Conservation (phyloP, 2,888 invertebrate genomes). For the Tipula helvola region DNA sequence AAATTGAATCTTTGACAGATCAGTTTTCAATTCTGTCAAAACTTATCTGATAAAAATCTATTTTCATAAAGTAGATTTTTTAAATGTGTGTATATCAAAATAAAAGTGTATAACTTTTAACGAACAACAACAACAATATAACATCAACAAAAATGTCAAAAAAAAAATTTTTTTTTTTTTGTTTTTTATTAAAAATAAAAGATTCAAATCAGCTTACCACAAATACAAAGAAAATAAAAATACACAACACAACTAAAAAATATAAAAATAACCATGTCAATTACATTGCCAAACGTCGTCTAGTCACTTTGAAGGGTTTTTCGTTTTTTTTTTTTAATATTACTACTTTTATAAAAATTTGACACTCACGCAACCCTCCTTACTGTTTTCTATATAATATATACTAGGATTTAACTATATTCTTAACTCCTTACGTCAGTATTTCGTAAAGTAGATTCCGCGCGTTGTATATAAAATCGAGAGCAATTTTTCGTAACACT, state of each 20-base stretch:
- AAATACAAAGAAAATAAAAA: neutral
- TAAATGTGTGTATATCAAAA: neutral
- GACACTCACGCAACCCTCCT: neutral
- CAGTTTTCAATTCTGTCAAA: neutral
- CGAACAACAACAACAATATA: neutral
- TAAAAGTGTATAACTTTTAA: neutral
- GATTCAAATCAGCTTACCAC: neutral
- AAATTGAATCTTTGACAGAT: neutral
- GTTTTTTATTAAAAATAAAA: neutral
- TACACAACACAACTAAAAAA: neutral
- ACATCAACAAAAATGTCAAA: neutral
- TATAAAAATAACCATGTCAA: conserved; percentile 6
- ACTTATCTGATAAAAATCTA: neutral
- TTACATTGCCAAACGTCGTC: conserved; percentile 9
- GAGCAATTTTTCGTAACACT: too few species aligned
- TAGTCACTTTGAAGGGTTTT: conserved; percentile 7
- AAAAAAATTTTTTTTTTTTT: neutral
- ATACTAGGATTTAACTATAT: neutral
- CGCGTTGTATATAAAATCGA: neutral
- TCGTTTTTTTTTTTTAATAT: neutral
- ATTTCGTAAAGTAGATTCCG: neutral
- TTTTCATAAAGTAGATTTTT: neutral
- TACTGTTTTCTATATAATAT: neutral
- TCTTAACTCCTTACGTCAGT: neutral
- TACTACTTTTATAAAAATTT: neutral